Evolutionary conservation across 2,113 vertebrate species (phyloP), one percentile per base, ranked within the genome.

Genomic region (Phylloscopus trochiloides): DNA sequence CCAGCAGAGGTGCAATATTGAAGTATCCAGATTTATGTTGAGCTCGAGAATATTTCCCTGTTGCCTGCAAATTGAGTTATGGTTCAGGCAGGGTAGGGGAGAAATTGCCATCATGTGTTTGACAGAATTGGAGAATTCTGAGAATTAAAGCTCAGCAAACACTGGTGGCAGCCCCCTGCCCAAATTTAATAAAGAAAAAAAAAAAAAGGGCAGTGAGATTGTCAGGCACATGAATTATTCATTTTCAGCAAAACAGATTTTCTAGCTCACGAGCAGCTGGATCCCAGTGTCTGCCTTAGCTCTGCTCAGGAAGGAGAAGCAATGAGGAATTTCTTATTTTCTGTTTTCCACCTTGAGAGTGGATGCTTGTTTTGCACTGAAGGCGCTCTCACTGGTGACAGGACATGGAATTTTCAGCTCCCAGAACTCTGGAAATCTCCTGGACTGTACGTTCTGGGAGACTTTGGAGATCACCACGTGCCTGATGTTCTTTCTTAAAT

Each of bases 31-130:
- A 8, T 12, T 83, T 28, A n/a, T 7, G 6, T 13, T 9, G 48
- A 42, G n/a, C 3, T 57, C 48, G 48, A 84, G 63, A 50, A 6
- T 24, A 28, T 84, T 86, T 93, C 52, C 50, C 59, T 58, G 14
- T 25, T 17, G 14, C 21, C 45, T 38, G 25, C 31, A 55, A 31
- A 38, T 65, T 65, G 24, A 82, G 36, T 36, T 80, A 42, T 3
- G n/a, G n/a, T 6, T 76, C 58, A 54, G 38, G 9, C 4, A 12
- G 12, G 19, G 21, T 4, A 66, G 77, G 73, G 73, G 73, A 65
- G 54, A 48, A 91, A 73, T 31, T 42, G 25, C 6, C 28, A 62
- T 28, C 5, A 2, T 1, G 4, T 1, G 6, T 4, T 1, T 15
- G 15, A 24, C 3, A 24, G 45, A 84, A 21, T 1, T 28, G 36